Evolutionary conservation across 2,888 invertebrate genomes (phyloP), one percentile per base, ranked within the genome.

Genomic region (Beris morrisii): DNA sequence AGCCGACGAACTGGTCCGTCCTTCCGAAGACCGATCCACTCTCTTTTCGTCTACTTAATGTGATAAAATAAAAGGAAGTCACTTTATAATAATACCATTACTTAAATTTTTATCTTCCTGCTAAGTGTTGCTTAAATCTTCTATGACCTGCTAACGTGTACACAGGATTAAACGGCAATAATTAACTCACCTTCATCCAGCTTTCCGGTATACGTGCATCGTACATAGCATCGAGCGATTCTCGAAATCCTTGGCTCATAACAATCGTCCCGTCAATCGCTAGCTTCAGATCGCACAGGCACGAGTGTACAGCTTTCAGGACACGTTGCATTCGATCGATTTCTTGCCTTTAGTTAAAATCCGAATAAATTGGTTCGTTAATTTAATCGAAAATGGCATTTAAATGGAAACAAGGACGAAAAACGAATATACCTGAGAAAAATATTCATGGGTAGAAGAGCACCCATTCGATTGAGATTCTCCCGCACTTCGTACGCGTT

Each of bases 211-310:
- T 93, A 69, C 95, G 85, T 2, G 97, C 97, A 78, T 97, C 97
- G 76, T 95, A 97, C 94, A 97, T 97, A 12, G 96, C 92, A 78
- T 97, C 96, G 44, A 97, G 82, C 0, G 95, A 92, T 72, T 92
- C 91, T 69, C 93, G 84, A 38, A 97, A 83, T 28, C 87, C 88
- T 76, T 95, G 93, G 75, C 95, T 96, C 97, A 97, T 97, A 31
- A 97, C 91, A 73, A 97, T 97, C 0, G 96, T 97, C 43, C 97
- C 97, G 75, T 97, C 97, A 70, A 97, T 97, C 12, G 97, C 97
- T 70, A 97, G 83, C 79, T 95, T 95, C 58, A 97, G 83, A 81
- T 97, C 94, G 64, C 88, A 88, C 56, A 97, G 82, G 5, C 95
- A 96, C 1, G 86, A 86, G 59, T 89, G 84, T 0, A 95, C 95